Evolutionary conservation across 2,113 vertebrate genomes (phyloP), one percentile per base, ranked within the genome.

Genomic region (Psettodes erumei): DNA sequence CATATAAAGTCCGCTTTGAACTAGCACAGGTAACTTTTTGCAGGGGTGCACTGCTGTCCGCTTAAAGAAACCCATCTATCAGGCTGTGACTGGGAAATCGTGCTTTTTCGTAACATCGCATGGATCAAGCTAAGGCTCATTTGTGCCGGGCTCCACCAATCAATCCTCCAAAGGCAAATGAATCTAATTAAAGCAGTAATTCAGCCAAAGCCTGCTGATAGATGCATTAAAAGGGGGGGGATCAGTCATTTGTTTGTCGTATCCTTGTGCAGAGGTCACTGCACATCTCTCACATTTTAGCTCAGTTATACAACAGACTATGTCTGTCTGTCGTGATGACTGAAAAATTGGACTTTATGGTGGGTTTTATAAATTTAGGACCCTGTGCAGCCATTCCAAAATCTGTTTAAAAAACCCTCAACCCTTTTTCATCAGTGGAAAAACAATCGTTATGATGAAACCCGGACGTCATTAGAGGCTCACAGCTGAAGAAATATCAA

Each of bases 401-500:
- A 2, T 47, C 2, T 3, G 30, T 48, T 30, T 1, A n/a, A 12
- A 33, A 60, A 40, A 54, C n/a, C n/a, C 8, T n/a, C 11, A 11
- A 37, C 6, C 10, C 2, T 13, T 59, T 38, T 60, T 50, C 27
- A 6, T 75, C 3, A 30, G 37, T 45, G 25, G 56, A 55, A 70
- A 82, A 75, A 68, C 54, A 75, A 45, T 60, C 21, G 6, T 50
- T 62, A 55, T 64, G 53, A 67, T 70, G 60, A 75, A 77, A 66
- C 62, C 45, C 8, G 6, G 60, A 81, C 13, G 3, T 77, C 82
- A 81, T 86, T 67, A 77, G 33, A 69, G 25, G n/a, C 63, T 79
- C 59, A 62, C 79, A 90, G 85, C 85, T 86, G 75, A 75, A 75
- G 84, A 76, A 89, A 81, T 78, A 83, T 86, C 63, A 60, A 16